These are phyloP conservation scores for Mormyrus proboscirostris DNA, from an alignment of 2,797 vertebrate genomes.

Conservation along the genomic window DNA sequence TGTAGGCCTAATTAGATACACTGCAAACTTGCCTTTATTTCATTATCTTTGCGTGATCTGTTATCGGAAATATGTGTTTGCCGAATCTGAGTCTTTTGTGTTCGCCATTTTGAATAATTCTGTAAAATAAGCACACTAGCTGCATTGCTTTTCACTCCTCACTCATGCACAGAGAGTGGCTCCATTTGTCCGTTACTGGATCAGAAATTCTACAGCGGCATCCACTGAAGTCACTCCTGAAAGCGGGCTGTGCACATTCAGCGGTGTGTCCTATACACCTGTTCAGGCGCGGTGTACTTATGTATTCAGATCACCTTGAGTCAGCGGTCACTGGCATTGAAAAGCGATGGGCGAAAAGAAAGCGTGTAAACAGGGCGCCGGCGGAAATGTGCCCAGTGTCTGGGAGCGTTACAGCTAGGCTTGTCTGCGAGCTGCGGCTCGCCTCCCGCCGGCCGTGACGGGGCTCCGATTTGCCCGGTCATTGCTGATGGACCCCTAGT, in stretches of 20 bases:
- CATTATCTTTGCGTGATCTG: not conserved
- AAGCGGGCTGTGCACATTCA: not conserved
- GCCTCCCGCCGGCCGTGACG: not conserved
- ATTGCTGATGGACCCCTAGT: not conserved
- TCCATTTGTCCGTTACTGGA: not conserved
- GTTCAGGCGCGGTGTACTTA: not conserved
- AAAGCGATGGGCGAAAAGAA: not conserved
- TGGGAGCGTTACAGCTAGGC: not conserved
- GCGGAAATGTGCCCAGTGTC: not conserved
- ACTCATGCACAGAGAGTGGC: not conserved
- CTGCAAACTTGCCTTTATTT: slow-evolving; percentile 8
- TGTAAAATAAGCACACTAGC: not conserved
- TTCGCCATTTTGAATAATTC: not conserved
- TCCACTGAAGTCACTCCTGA: not conserved
- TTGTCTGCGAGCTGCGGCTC: not conserved
- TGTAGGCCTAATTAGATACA: not conserved
- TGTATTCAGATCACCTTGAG: not conserved
- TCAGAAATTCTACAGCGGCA: not conserved
- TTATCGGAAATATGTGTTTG: slow-evolving; percentile 1
- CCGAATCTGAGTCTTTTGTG: not conserved
- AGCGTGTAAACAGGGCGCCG: not conserved
- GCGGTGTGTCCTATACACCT: not conserved
- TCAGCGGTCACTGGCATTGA: not conserved
- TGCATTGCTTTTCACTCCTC: not conserved
- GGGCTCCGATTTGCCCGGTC: not conserved